Percentiles rank a stretch among this genome's conserved stretches.
Conservation (phyloP, 2,888 invertebrate genomes). For the Sympetrum striolatum region DNA sequence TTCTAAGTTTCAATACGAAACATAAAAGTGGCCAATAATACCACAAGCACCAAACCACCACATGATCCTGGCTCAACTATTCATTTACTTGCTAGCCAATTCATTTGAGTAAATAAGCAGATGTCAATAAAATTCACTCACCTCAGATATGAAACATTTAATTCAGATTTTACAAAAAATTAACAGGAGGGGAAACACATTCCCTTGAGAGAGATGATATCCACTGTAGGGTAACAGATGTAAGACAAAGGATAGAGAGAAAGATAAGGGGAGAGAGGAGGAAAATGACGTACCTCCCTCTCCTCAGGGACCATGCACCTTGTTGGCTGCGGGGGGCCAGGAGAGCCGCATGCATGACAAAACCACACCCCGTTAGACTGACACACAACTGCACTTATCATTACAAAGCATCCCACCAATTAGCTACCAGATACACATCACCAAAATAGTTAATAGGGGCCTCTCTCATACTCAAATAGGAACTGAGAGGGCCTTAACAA, state of each 20-base stretch:
- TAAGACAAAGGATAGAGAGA: slow-evolving; percentile 49
- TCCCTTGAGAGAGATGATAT: not conserved
- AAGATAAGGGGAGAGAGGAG: slow-evolving; percentile 52
- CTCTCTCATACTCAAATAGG: not conserved
- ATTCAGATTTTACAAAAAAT: not conserved
- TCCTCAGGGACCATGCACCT: slow-evolving; percentile 49
- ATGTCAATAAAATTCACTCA: no score
- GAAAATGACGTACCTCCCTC: slow-evolving; percentile 45
- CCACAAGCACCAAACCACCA: no score
- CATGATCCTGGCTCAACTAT: no score
- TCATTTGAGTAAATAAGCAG: no score
- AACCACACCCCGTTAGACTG: slow-evolving; percentile 51
- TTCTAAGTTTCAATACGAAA: no score
- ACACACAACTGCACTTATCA: not conserved
- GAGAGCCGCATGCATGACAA: slow-evolving; percentile 68
- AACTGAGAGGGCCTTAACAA: not conserved
- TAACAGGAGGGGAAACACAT: not conserved
- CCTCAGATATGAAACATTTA: no score
- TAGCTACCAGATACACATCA: not conserved
- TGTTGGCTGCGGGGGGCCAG: slow-evolving; percentile 59
- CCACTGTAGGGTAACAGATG: not conserved
- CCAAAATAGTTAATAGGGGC: not conserved
- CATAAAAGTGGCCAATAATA: no score
- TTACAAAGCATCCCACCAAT: not conserved
- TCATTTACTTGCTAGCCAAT: no score